Percentiles rank a stretch among this genome's conserved stretches.
These are phyloP conservation scores for Gobiocypris rarus DNA, from an alignment of 2,113 vertebrate genomes.

Conservation along the genomic window DNA sequence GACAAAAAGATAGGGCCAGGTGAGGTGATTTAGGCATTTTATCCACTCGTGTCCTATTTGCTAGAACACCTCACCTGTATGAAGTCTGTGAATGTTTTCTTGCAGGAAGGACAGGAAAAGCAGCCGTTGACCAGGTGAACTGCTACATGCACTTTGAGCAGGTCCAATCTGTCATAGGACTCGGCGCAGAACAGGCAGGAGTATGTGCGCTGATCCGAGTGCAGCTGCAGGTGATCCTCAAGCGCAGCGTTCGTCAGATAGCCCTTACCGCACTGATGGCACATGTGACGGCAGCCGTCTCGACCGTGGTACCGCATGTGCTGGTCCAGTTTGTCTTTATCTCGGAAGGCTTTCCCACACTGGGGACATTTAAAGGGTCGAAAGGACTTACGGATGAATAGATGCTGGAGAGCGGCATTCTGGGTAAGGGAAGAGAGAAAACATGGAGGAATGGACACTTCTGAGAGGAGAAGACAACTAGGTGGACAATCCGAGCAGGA, in stretches of 20 bases:
- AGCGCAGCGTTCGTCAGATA: conserved; percentile 86
- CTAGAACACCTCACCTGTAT: conserved; percentile 84
- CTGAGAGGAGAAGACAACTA: conserved; percentile 9
- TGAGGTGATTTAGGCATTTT: no score
- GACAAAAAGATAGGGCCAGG: no score
- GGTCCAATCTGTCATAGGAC: conserved; percentile 90
- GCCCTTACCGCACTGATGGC: conserved; percentile 93
- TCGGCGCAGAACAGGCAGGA: conserved; percentile 92
- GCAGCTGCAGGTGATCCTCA: conserved; percentile 92
- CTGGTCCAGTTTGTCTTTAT: conserved; percentile 96
- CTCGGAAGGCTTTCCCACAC: conserved; percentile 95
- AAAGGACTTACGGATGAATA: conserved; percentile 95
- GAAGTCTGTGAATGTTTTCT: conserved; percentile 94
- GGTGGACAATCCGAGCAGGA: background rate
- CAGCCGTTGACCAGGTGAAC: conserved; percentile 87
- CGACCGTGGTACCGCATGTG: conserved; percentile 91
- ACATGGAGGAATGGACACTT: background rate
- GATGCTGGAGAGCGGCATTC: conserved; percentile 97
- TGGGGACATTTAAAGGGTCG: conserved; percentile 95
- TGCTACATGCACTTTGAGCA: conserved; percentile 91
- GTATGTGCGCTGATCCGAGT: conserved; percentile 92
- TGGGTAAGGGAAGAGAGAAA: conserved; percentile 62
- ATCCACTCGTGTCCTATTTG: background rate
- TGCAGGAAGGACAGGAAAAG: conserved; percentile 94
- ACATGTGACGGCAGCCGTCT: conserved; percentile 89